Base-by-base conservation (phyloP, 2,888 invertebrate species). In the Rhabditophanes sp. region DNA sequence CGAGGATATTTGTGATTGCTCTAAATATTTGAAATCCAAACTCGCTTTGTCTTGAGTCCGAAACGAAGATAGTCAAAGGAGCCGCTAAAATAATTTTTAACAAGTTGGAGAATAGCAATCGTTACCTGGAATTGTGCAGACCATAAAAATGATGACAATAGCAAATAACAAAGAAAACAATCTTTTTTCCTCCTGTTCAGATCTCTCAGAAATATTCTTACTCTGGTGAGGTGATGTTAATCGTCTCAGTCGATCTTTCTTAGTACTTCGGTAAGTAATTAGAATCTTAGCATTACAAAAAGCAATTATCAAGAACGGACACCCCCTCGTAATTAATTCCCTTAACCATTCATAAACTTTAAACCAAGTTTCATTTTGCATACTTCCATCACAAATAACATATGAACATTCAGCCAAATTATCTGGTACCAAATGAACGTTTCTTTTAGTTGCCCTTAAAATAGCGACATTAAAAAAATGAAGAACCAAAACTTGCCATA, bases 111-210 rank as follows among this genome's bases (percentile, higher is more conserved):
- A n/a, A n/a, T n/a, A n/a, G n/a, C n/a, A n/a, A n/a, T n/a, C n/a
- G n/a, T 69, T 69, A 3, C 69, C 69, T 11, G 72, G 72, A 11
- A 69, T 67, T 33, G 68, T 69, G 38, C 71, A 69, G 6, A 70
- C 46, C 42, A 72, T 68, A 50, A 72, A 72, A 12, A 70, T 56
- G 25, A 69, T 63, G 16, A 69, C 67, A 30, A 72, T 68, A n/a
- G 66, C 67, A 14, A 65, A 66, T 16, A 72, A 60, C 3, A 72
- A 58, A 7, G 64, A 56, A 31, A 69, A 67, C 23, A 72, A 59
- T 4, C 70, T 64, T 18, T 66, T 65, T 39, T 72, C 71, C 46
- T 71, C 70, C 44, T 48, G 40, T 30, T 48, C 48, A 28, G 44
- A 39, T 17, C 37, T 38, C 22, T 50, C 44, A 8, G 27, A 33